These are phyloP conservation scores for Caenorhabditis auriculariae DNA, from an alignment of 2,888 invertebrate genomes.

Conservation along the genomic window DNA sequence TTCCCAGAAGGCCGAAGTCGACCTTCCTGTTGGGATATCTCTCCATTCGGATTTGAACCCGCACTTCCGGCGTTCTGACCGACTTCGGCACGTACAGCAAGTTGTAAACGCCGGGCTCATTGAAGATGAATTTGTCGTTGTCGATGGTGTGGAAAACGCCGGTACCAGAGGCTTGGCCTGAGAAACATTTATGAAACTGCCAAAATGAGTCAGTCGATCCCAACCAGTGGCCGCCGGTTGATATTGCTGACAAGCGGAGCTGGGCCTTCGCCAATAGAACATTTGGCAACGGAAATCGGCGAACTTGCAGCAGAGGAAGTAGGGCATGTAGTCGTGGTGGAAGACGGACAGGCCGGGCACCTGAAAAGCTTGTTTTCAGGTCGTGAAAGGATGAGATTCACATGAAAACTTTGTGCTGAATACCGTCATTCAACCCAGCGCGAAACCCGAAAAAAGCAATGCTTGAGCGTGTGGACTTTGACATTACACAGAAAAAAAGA, in stretches of 20 bases:
- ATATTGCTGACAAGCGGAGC: constrained; percentile 86
- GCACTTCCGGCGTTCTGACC: constrained; percentile 52
- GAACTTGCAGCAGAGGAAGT: constrained; percentile 92
- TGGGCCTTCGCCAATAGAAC: constrained; percentile 83
- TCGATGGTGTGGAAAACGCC: constrained; percentile 86
- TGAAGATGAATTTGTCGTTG: constrained; percentile 85
- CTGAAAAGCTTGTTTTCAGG: no score
- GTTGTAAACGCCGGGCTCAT: constrained; percentile 73
- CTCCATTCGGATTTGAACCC: constrained; percentile 59
- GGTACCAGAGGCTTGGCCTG: constrained; percentile 84
- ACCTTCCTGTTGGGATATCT: constrained; percentile 62
- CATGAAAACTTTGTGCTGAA: no score
- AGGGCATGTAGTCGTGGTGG: constrained; percentile 91
- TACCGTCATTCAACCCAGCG: no score
- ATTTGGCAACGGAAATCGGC: constrained; percentile 90
- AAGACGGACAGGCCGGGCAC: constrained; percentile 91
- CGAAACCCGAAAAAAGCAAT: no score
- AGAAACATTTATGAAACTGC: no score
- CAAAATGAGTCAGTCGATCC: no score
- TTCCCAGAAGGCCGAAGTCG: constrained; percentile 53
- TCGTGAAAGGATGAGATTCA: no score
- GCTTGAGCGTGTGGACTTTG: no score
- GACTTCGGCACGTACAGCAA: constrained; percentile 57
- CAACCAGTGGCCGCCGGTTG: constrained; percentile 54
- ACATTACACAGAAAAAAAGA: no score